Conservation (phyloP, 2,113 vertebrate genomes). For the Myodes glareolus region DNA sequence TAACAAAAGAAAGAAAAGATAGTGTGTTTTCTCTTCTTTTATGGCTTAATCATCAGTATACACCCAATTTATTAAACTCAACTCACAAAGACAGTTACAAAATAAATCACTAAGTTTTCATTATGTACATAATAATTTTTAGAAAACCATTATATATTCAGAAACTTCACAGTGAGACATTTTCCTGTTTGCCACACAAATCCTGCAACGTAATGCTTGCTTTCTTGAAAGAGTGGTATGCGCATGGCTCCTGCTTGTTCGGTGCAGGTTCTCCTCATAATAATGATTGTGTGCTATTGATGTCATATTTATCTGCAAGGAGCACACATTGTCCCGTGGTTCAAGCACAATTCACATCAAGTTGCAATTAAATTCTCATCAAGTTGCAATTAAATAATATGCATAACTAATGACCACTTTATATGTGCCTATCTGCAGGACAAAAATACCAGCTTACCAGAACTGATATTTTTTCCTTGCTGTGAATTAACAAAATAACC, state of each 20-base stretch:
- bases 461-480: conserved; percentile 22
- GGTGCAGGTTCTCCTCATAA: conserved; percentile 81
- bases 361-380: conserved; percentile 74
- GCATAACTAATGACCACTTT: conserved; percentile 75
- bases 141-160: conserved; percentile 51
- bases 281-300: conserved; percentile 75
- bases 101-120: conserved; percentile 38
- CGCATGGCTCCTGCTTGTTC: conserved; percentile 73
- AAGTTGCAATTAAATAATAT: conserved; percentile 76
- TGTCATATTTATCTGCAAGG: conserved; percentile 81
- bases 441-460: conserved; percentile 28
- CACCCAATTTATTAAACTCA: neutral
- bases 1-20: conserved; percentile 1
- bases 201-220: conserved; percentile 49
- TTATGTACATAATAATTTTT: conserved; percentile 50
- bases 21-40: neutral
- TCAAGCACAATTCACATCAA: conserved; percentile 75
- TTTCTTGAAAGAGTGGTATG: conserved; percentile 53
- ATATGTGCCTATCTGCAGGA: conserved; percentile 58
- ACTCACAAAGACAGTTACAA: conserved; percentile 48
- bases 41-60: conserved; percentile 22
- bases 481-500: conserved; percentile 45
- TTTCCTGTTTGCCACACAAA: neutral
- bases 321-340: conserved; percentile 84
- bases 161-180: conserved; percentile 35